phyloP scores from a whole-genome alignment of 2,797 vertebrate species.

The Bradypodion pumilum region DNA sequence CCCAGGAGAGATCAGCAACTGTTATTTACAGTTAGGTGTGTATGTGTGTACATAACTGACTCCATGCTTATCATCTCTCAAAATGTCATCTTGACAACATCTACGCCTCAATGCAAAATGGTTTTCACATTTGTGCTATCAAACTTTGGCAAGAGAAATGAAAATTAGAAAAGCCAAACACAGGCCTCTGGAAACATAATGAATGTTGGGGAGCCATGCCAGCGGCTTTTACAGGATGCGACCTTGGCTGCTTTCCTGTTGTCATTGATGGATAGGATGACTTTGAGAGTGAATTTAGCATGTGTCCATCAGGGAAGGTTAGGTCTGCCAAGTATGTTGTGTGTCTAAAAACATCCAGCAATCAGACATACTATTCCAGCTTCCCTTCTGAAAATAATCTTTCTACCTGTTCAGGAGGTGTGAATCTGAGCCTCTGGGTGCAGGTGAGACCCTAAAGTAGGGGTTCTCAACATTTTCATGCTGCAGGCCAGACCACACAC shows the following conservation, averaged over 20 bases:
- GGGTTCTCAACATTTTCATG: too few species aligned
- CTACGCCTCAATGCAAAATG: slow-evolving; percentile 35
- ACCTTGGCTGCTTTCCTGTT: slow-evolving; percentile 61
- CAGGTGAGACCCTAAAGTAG: background rate
- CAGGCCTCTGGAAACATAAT: slow-evolving; percentile 39
- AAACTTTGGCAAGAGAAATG: slow-evolving; percentile 35
- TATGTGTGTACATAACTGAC: background rate
- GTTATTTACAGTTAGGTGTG: slow-evolving; percentile 58
- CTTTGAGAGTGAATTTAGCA: slow-evolving; percentile 50
- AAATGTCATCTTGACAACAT: slow-evolving; percentile 54
- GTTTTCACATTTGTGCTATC: slow-evolving; percentile 42
- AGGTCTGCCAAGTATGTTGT: slow-evolving; percentile 49
- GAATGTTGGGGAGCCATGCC: slow-evolving; percentile 30
- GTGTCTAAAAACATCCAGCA: slow-evolving; percentile 59
- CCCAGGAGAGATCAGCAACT: slow-evolving; percentile 37
- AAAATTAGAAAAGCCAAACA: slow-evolving; percentile 48
- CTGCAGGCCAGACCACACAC: too few species aligned
- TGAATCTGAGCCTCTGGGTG: background rate
- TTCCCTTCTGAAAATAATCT: background rate
- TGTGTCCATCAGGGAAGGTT: slow-evolving; percentile 18
- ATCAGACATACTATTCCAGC: background rate
- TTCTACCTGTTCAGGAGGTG: background rate
- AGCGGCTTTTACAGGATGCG: slow-evolving; percentile 47
- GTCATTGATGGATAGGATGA: slow-evolving; percentile 60
- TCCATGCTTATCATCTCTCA: slow-evolving; percentile 46